A percentile compares a stretch with the other conserved stretches of the same genome.
These are phyloP conservation scores for Acanthococcus lagerstroemiae DNA, from an alignment of 2,888 invertebrate species.

Conservation along the genomic window DNA sequence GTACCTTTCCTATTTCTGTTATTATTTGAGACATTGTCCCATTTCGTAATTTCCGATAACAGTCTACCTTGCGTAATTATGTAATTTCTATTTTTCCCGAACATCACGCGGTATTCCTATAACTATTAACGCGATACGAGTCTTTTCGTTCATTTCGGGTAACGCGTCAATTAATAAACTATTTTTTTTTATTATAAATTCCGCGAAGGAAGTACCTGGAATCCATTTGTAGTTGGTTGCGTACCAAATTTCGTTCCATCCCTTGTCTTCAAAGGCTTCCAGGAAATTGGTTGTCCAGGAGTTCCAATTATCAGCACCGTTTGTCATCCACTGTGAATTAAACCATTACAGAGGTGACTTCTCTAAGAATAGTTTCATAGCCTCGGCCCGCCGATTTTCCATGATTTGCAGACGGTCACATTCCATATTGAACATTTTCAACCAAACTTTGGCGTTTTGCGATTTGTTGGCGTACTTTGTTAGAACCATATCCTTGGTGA, in stretches of 20 bases:
- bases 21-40: not conserved
- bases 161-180: not conserved
- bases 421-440: slow-evolving; percentile 12
- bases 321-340: not conserved
- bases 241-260: slow-evolving; percentile 6
- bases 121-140: not conserved
- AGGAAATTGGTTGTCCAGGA: slow-evolving; percentile 11
- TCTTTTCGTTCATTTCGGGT: not conserved
- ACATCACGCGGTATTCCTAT: not conserved
- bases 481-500: slow-evolving; percentile 4
- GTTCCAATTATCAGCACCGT: not conserved
- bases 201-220: not conserved
- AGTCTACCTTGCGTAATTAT: not conserved
- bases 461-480: not conserved
- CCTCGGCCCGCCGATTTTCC: not conserved
- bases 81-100: not conserved
- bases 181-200: slow-evolving; percentile 1
- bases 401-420: not conserved
- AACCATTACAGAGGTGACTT: slow-evolving; percentile 16
- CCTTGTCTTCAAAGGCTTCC: slow-evolving; percentile 18
- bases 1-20: not conserved
- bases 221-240: not conserved
- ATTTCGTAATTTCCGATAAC: not conserved
- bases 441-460: slow-evolving; percentile 10
- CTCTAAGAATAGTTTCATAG: slow-evolving; percentile 8